Base-by-base conservation (phyloP, 2,113 vertebrate genomes). In the Ctenomys sociabilis region DNA sequence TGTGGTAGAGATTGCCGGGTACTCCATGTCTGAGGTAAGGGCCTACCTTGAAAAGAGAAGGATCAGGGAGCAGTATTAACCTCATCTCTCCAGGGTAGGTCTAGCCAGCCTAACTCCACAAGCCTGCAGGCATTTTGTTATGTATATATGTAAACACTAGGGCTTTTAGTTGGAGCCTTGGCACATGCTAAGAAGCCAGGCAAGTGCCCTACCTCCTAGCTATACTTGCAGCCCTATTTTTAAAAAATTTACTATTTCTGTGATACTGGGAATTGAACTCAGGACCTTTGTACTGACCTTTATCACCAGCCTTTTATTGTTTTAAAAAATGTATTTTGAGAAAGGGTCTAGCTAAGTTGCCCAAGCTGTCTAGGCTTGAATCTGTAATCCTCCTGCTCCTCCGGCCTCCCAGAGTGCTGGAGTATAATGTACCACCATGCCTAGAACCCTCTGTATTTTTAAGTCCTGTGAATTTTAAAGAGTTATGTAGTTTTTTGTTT, bases 1-100 rank as follows among this genome's bases (percentile, higher is more conserved):
- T 0, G 99, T 99, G 85, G 99, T 99, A 96, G 99, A 99, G 98
- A 99, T 99, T 10, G 99, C 99, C 64, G 99, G 99, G 68, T 99
- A 99, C 94, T 99, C 99, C 2, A 99, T 99, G 98, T 99, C 99
- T 49, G 99, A 99, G 99, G 99, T 99, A 96, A 97, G 90, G 61
- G 5, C 66, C 40, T 88, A 72, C 13, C 3, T 94, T 28, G n/a
- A 6, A n/a, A 81, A 12, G 37, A 22, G 7, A 28, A 37, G 21
- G 45, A 32, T 12, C 14, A 59, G 73, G 68, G 8, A 91, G 85
- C 3, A 24, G 3, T 75, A 19, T 28, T 75, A 64, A 16, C 24
- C 24, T 84, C 1, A 8, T 73, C 35, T 94, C 30, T 77, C 7
- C 68, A 21, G 45, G 7, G 10, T 83, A 35, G 75, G 59, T 10